Percentiles rank a stretch among this genome's conserved stretches.
phyloP scores from a whole-genome alignment of 2,888 invertebrate genomes.

The Pyrochroa serraticornis region DNA sequence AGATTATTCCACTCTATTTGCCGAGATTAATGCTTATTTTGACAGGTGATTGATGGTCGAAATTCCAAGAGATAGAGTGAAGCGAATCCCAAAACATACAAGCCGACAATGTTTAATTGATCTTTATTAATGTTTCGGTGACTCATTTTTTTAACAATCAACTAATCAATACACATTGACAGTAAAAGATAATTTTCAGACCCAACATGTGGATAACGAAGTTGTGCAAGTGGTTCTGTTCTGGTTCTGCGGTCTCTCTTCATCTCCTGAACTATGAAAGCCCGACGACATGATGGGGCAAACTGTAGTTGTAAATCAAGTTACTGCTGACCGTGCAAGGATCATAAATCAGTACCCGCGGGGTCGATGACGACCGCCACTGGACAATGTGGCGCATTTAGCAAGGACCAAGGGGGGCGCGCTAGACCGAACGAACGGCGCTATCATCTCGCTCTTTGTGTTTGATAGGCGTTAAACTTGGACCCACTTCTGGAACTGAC shows the following conservation, averaged over 20 bases:
- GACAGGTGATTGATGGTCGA: slow-evolving; percentile 11
- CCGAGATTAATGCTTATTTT: slow-evolving; percentile 14
- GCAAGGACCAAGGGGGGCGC: slow-evolving; percentile 33
- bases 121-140: background rate
- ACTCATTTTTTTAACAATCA: background rate
- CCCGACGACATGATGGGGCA: background rate
- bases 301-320: slow-evolving; percentile 22
- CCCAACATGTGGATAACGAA: background rate
- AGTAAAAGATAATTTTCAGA: too few relatives aligned
- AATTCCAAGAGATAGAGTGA: slow-evolving; percentile 7
- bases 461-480: slow-evolving; percentile 47
- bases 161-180: too few relatives aligned
- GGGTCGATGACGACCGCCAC: slow-evolving; percentile 55
- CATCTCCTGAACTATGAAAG: slow-evolving; percentile 2
- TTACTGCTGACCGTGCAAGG: slow-evolving; percentile 28
- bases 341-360: slow-evolving; percentile 51
- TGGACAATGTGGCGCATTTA: slow-evolving; percentile 52
- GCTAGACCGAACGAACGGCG: background rate
- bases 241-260: background rate
- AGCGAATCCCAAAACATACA: slow-evolving; percentile 13
- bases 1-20: slow-evolving; percentile 8
- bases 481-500: slow-evolving; percentile 34
- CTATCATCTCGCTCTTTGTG: slow-evolving; percentile 36
- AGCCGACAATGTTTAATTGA: background rate
- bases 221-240: background rate